These are phyloP conservation scores for Propithecus coquereli DNA, from an alignment of 2,113 vertebrate genomes.

Conservation along the genomic window DNA sequence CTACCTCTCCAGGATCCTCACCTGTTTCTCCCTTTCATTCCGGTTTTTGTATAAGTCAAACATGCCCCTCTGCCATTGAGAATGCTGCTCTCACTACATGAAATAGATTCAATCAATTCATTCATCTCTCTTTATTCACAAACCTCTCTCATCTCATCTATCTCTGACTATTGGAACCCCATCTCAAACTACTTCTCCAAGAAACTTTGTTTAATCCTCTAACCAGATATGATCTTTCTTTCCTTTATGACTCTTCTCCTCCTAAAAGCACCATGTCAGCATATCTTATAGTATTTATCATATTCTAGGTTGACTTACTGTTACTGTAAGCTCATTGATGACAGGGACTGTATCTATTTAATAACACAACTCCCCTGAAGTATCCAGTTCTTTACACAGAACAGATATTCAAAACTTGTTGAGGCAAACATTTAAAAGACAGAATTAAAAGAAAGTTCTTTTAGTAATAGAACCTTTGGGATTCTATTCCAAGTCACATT, in stretches of 20 bases:
- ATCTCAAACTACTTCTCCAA: constrained; percentile 29
- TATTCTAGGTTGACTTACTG: background rate
- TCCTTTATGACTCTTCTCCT: background rate
- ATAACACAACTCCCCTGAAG: background rate
- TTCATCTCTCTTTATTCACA: constrained; percentile 2
- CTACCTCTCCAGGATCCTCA: background rate
- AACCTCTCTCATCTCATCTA: background rate
- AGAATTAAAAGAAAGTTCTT: constrained; percentile 14
- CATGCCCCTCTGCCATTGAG: background rate
- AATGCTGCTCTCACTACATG: background rate
- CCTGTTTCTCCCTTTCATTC: background rate
- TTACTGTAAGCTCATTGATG: background rate
- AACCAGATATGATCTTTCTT: background rate
- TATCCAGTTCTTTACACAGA: constrained; percentile 11
- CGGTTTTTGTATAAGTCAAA: background rate
- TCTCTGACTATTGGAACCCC: background rate
- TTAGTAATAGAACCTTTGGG: background rate
- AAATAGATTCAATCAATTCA: background rate
- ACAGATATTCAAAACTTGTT: background rate
- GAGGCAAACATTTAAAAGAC: constrained; percentile 24
- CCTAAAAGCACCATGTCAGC: background rate
- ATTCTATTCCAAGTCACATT: background rate
- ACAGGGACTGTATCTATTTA: background rate
- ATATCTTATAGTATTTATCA: background rate
- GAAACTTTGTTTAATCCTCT: constrained; percentile 25